These are phyloP conservation scores for Cettia cetti DNA, from an alignment of 2,113 vertebrate genomes.

Conservation along the genomic window DNA sequence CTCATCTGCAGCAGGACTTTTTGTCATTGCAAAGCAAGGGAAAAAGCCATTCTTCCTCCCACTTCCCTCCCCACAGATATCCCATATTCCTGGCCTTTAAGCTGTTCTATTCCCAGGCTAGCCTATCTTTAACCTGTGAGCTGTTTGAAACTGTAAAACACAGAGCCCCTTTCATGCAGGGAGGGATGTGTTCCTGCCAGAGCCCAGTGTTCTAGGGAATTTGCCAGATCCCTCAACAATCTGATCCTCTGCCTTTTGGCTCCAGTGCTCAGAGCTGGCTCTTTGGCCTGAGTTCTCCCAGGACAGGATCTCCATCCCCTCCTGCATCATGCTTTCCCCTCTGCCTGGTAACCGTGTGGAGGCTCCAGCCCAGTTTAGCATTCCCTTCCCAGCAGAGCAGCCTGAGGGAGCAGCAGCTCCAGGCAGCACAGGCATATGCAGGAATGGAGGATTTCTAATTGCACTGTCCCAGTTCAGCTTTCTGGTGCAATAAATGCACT, in stretches of 20 bases:
- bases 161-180: constrained; percentile 21
- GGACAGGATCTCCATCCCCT: not conserved
- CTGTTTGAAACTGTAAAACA: not conserved
- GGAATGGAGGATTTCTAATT: not conserved
- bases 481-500: not conserved
- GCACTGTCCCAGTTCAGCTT: not conserved
- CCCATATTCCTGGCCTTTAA: not conserved
- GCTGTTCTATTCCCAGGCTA: not conserved
- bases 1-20: not conserved
- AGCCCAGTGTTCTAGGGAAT: constrained; percentile 39
- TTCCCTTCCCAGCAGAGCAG: not conserved
- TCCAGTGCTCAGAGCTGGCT: not conserved
- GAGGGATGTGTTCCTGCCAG: constrained; percentile 27
- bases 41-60: not conserved
- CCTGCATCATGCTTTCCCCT: not conserved
- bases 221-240: constrained; percentile 45
- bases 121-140: not conserved
- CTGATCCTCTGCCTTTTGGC: constrained; percentile 28
- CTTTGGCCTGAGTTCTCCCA: not conserved
- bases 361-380: not conserved
- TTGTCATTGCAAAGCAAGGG: not conserved
- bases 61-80: not conserved
- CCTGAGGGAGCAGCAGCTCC: not conserved
- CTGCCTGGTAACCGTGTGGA: not conserved
- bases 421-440: not conserved